Evolutionary conservation across 2,888 invertebrate species (phyloP), one percentile per base, ranked within the genome.

Genomic region (Oscheius sp.): DNA sequence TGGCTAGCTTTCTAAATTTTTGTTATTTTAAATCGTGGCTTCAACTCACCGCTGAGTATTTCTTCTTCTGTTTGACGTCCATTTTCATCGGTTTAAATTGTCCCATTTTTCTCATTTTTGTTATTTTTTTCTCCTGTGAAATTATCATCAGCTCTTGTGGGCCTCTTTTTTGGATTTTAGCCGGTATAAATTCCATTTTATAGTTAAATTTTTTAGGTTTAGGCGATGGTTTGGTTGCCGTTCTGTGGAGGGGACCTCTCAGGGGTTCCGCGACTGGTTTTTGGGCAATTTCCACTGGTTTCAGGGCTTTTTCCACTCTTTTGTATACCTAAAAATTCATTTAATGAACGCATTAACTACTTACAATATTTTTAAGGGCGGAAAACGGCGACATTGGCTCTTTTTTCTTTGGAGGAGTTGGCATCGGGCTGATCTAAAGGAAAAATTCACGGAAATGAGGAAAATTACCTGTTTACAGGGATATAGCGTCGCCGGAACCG

Each of bases 1-100:
- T 66, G 66, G 21, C 49, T 29, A 7, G 49, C 52, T 27, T 66
- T 66, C 66, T 66, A 29, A 64, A 66, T n/a, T n/a, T n/a, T n/a
- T n/a, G n/a, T n/a, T n/a, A n/a, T 55, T 27, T 58, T 27, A 29
- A 23, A 58, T 7, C 27, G 1, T 7, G 16, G 21, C 7, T 3
- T 21, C 18, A 9, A 25, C 58, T 58, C 25, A 58, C 58, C 58
- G 27, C 27, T n/a, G 58, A 58, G 58, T 27, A 58, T 27, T 18
- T 58, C 58, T 58, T 58, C 58, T 58, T 58, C 35, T 58, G 25
- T 29, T 55, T 25, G 27, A 55, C 7, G 13, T 25, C 29, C 58
- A 58, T 58, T 27, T 58, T 58, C n/a, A n/a, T 27, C 58, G 35
- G 35, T 29, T 58, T 58, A 35, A 58, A 58, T 23, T 12, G 23